A percentile compares a stretch with the other conserved stretches of the same genome.
Conservation (phyloP, 2,113 vertebrate species). For the Prolemur simus region DNA sequence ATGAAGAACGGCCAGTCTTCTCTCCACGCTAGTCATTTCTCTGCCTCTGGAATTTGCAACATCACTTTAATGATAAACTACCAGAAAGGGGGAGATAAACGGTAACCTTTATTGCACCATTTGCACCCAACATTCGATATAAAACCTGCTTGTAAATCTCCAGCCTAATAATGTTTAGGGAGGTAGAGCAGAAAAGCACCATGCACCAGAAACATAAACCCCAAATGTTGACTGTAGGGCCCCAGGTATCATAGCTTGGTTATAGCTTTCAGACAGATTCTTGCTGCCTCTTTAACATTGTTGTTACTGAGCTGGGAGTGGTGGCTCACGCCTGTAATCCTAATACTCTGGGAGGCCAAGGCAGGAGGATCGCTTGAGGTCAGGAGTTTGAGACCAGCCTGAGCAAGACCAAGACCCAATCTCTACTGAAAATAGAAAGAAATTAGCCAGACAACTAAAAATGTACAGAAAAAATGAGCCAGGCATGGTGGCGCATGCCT, state of each 20-base stretch:
- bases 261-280: not conserved
- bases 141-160: not conserved
- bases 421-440: too few species aligned
- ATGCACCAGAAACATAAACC: not conserved
- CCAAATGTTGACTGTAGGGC: not conserved
- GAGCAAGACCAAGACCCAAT: too few species aligned
- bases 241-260: not conserved
- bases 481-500: too few species aligned
- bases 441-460: too few species aligned
- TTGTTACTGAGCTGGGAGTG: not conserved
- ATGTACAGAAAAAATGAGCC: too few species aligned
- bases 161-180: not conserved
- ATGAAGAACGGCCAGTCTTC: not conserved
- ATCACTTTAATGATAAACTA: not conserved
- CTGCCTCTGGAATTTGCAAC: not conserved
- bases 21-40: not conserved
- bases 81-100: not conserved
- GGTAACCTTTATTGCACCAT: not conserved
- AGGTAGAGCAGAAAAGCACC: not conserved
- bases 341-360: too few species aligned
- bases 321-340: too few species aligned
- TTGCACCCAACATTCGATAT: not conserved
- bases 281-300: not conserved
- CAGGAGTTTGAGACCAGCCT: too few species aligned
- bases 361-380: too few species aligned